phyloP scores from a whole-genome alignment of 1,140 invertebrate genomes.

The honey bee (Apis mellifera) region Amel_HAv3.1 CM009941.2:1494501-1495000 shows the following conservation, averaged over 20 bases:
- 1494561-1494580: background rate
- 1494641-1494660: background rate
- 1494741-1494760: too few relatives aligned
- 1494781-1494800: too few relatives aligned
- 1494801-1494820: too few relatives aligned
- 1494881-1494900: background rate
- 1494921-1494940: conserved; percentile 25
- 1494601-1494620: too few relatives aligned
- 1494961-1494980: background rate
- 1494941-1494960: conserved; percentile 22
- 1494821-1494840: background rate
- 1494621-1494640: background rate
- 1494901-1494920: conserved; percentile 11
- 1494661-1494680: background rate
- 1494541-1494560: background rate
- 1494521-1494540: too few relatives aligned
- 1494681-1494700: too few relatives aligned
- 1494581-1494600: background rate
- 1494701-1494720: too few relatives aligned
- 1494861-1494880: background rate
- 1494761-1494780: too few relatives aligned
- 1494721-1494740: too few relatives aligned
- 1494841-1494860: background rate
- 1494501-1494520: background rate
- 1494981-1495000: conserved; percentile 2